Percentiles rank a stretch among this genome's conserved stretches.
Conservation (phyloP, 2,888 invertebrate species). For the Liodrosophila aerea region DNA sequence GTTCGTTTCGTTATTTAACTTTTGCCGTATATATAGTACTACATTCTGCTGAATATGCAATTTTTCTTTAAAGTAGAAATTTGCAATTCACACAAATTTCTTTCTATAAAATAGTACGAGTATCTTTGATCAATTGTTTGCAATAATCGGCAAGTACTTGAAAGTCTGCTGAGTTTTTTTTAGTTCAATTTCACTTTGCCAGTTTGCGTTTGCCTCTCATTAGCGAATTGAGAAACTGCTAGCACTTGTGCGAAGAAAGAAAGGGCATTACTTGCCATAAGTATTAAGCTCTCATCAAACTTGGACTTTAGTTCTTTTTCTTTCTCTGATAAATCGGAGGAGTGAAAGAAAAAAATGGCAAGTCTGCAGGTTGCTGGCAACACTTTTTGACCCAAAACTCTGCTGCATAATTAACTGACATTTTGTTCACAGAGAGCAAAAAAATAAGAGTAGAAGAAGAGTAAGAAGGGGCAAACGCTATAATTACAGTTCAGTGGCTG, state of each 20-base stretch:
- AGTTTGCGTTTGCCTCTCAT: slow-evolving; percentile 14
- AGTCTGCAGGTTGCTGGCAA: slow-evolving; percentile 23
- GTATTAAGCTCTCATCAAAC: slow-evolving; percentile 27
- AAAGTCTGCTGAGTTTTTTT: slow-evolving; percentile 7
- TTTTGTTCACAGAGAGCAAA: slow-evolving; percentile 10
- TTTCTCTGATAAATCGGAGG: slow-evolving; percentile 14
- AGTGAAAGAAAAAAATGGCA: slow-evolving; percentile 12
- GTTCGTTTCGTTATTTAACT: background rate
- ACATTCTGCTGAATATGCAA: slow-evolving; percentile 1
- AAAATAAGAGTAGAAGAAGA: background rate
- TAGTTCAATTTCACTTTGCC: slow-evolving; percentile 11
- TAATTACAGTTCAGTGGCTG: slow-evolving; percentile 56
- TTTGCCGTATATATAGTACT: too few species aligned
- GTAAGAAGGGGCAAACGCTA: slow-evolving; percentile 32
- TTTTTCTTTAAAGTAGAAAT: background rate
- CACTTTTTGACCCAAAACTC: slow-evolving; percentile 25
- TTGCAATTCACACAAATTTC: slow-evolving; percentile 2
- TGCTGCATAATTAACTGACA: slow-evolving; percentile 56
- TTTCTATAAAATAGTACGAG: slow-evolving; percentile 1
- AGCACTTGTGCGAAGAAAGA: background rate
- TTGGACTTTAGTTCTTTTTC: slow-evolving; percentile 21
- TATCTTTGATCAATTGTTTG: slow-evolving; percentile 12
- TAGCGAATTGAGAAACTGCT: slow-evolving; percentile 14
- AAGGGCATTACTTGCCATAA: slow-evolving; percentile 7
- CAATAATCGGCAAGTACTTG: slow-evolving; percentile 11